phyloP scores from a whole-genome alignment of 2,888 invertebrate genomes.

The Tinea trinotella region DNA sequence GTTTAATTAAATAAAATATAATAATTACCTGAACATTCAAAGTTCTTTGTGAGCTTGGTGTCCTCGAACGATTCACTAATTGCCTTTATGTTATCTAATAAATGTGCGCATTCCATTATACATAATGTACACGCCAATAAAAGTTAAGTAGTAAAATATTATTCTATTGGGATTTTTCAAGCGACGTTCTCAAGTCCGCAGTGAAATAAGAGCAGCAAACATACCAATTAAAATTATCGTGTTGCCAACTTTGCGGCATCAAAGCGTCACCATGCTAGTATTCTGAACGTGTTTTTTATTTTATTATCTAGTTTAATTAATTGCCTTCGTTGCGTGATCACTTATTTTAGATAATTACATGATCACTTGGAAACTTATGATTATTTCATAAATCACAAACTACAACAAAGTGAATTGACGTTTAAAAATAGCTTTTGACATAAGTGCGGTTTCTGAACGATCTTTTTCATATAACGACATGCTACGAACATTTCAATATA shows the following conservation, averaged over 20 bases:
- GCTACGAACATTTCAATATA: too few species aligned
- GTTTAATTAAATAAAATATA: conserved; percentile 29
- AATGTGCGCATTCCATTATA: conserved; percentile 80
- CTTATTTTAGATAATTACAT: too few species aligned
- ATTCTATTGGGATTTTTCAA: conserved; percentile 26
- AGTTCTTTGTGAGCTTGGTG: conserved; percentile 73
- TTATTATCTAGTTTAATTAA: too few species aligned
- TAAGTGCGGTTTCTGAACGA: too few species aligned
- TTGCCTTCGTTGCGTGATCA: too few species aligned
- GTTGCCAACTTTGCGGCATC: background rate
- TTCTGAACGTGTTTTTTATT: background rate
- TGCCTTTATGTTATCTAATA: conserved; percentile 76
- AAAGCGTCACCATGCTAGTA: background rate
- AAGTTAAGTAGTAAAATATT: background rate
- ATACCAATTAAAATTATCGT: conserved; percentile 21
- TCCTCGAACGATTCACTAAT: conserved; percentile 64
- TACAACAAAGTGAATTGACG: too few species aligned
- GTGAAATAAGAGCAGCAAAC: conserved; percentile 26
- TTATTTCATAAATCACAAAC: too few species aligned
- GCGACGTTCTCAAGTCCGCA: conserved; percentile 28
- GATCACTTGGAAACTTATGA: too few species aligned
- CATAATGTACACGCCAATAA: conserved; percentile 33
- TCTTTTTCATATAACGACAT: too few species aligned
- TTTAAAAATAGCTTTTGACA: too few species aligned
- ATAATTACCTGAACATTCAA: conserved; percentile 75